Percentiles rank a stretch among this genome's conserved stretches.
Evolutionary conservation across 2,888 invertebrate genomes (phyloP).

Genomic region (Nineta flava): DNA sequence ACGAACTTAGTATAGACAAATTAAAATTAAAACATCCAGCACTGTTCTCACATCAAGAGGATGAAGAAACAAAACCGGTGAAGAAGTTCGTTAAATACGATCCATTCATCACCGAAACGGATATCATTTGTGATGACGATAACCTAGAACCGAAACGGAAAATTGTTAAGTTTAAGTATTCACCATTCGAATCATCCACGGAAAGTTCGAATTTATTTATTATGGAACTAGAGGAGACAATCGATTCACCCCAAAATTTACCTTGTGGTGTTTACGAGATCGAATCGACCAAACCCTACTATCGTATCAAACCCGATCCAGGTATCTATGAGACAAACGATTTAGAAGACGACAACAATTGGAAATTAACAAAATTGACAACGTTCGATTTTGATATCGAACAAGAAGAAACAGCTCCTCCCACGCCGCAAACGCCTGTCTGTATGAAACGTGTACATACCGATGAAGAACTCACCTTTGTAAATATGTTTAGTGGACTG

Average conservation of each 20-base stretch:
- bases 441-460: conserved; percentile 2
- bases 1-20: background rate
- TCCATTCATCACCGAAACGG: background rate
- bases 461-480: background rate
- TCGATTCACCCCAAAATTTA: background rate
- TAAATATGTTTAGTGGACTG: background rate
- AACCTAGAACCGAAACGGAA: background rate
- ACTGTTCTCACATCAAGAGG: background rate
- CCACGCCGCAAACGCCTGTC: background rate
- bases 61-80: background rate
- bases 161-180: background rate
- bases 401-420: background rate
- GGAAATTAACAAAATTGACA: background rate
- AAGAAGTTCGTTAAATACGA: conserved; percentile 1
- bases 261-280: background rate
- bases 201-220: background rate
- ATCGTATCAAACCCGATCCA: background rate
- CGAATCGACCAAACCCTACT: background rate
- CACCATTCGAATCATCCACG: background rate
- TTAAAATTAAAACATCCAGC: background rate
- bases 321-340: background rate
- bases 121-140: background rate
- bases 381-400: background rate
- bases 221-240: background rate
- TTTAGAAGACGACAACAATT: background rate